phyloP scores from a whole-genome alignment of 92 coral and sea anemone genomes.

The Zoanthus solanderi region DNA sequence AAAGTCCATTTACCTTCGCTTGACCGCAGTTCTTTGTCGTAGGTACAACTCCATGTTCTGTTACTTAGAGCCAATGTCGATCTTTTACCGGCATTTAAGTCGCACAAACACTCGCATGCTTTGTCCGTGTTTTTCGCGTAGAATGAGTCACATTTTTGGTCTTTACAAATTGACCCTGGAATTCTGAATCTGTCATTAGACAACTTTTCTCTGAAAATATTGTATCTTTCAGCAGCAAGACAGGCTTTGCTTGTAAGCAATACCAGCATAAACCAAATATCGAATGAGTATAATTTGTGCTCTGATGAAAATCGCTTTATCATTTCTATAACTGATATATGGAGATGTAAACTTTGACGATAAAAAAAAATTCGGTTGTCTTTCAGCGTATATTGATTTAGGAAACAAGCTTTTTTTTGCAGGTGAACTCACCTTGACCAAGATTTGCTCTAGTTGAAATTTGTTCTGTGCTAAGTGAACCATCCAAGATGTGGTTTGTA shows the following conservation, averaged over 20 bases:
- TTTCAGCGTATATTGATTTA: neutral
- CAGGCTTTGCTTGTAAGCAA: neutral
- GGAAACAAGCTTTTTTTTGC: neutral
- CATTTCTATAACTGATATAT: neutral
- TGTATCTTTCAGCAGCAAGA: neutral
- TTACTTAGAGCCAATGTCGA: constrained; percentile 4
- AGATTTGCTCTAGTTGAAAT: neutral
- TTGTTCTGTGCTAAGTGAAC: neutral
- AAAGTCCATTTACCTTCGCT: neutral
- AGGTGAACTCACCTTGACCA: neutral
- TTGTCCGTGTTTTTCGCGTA: neutral
- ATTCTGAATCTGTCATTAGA: neutral
- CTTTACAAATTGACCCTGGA: neutral
- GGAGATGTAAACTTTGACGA: neutral
- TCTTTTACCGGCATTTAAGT: neutral
- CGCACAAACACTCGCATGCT: constrained; percentile 19
- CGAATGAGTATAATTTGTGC: neutral
- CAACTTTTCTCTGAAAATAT: neutral
- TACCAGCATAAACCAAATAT: neutral
- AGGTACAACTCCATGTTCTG: neutral
- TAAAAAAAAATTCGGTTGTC: neutral
- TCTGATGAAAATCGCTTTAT: neutral
- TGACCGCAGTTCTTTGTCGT: neutral
- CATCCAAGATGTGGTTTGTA: neutral
- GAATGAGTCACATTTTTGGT: neutral